A percentile compares a stretch with the other conserved stretches of the same genome.
These are phyloP conservation scores for Mythimna pallens DNA, from an alignment of 2,888 invertebrate genomes.

Conservation along the genomic window DNA sequence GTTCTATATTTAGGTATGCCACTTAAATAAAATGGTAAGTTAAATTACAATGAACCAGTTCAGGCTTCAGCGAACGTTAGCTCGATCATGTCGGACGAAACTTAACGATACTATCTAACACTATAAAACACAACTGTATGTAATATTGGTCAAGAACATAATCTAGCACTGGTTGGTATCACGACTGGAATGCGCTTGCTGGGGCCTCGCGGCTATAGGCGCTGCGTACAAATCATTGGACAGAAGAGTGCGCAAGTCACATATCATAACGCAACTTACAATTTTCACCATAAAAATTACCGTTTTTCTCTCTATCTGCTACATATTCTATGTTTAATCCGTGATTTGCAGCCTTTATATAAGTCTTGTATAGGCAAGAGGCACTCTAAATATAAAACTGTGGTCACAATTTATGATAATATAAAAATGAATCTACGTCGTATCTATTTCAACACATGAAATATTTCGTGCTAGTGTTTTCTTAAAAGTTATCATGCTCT, in stretches of 20 bases:
- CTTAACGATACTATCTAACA: slow-evolving; percentile 79
- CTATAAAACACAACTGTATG: slow-evolving; percentile 81
- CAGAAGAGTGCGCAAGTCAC: slow-evolving; percentile 77
- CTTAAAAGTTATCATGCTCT: slow-evolving; percentile 82
- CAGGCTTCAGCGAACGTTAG: slow-evolving; percentile 69
- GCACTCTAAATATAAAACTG: slow-evolving; percentile 92
- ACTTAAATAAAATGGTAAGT: slow-evolving; percentile 85
- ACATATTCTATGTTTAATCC: slow-evolving; percentile 90
- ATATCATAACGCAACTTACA: slow-evolving; percentile 91
- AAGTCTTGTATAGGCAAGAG: slow-evolving; percentile 92
- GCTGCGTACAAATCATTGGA: slow-evolving; percentile 57
- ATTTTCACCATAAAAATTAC: slow-evolving; percentile 90
- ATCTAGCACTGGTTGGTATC: slow-evolving; percentile 75
- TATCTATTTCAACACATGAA: slow-evolving; percentile 85
- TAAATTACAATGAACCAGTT: slow-evolving; percentile 79
- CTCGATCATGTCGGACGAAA: slow-evolving; percentile 75
- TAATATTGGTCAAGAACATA: slow-evolving; percentile 82
- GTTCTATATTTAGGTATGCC: slow-evolving; percentile 90
- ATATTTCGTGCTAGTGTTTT: slow-evolving; percentile 86
- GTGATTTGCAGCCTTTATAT: slow-evolving; percentile 91
- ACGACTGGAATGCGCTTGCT: slow-evolving; percentile 87
- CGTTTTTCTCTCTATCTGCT: slow-evolving; percentile 85
- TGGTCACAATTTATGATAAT: slow-evolving; percentile 90
- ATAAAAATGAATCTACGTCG: slow-evolving; percentile 88
- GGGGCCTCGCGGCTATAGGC: slow-evolving; percentile 62